A percentile compares a stretch with the other conserved stretches of the same genome.
phyloP scores from a whole-genome alignment of 1,140 invertebrate species.

The Tyrophagus putrescentiae region DNA sequence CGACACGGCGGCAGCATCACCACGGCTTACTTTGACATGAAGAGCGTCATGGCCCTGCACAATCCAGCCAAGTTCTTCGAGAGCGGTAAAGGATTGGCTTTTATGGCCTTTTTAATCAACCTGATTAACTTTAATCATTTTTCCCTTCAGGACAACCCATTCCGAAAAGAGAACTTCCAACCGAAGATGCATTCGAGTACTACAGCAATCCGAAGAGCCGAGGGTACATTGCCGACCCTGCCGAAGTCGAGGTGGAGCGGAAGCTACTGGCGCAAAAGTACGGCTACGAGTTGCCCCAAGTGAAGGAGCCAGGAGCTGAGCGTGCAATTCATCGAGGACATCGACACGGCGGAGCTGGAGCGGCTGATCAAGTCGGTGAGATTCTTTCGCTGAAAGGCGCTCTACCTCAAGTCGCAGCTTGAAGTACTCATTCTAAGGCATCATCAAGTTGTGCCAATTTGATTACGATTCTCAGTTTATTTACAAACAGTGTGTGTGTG shows the following conservation, averaged over 20 bases:
- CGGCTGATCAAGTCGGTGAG: conserved; percentile 79
- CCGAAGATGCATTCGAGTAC: conserved; percentile 68
- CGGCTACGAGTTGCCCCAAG: conserved; percentile 71
- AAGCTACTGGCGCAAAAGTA: conserved; percentile 77
- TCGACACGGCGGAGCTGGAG: conserved; percentile 54
- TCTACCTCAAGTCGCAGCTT: conserved; percentile 65
- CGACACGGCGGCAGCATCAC: conserved; percentile 83
- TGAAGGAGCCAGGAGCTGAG: conserved; percentile 48
- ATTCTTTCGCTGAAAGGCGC: conserved; percentile 82
- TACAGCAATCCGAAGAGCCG: conserved; percentile 66
- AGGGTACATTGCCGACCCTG: conserved; percentile 90
- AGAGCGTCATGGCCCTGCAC: conserved; percentile 51
- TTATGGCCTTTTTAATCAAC: conserved; percentile 19
- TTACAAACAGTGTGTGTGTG: no score
- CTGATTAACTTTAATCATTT: conserved; percentile 11
- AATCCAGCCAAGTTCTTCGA: conserved; percentile 71
- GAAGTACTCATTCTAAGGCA: conserved; percentile 21
- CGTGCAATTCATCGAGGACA: conserved; percentile 53
- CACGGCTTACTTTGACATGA: conserved; percentile 79
- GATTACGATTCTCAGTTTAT: no score
- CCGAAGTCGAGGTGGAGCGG: conserved; percentile 60
- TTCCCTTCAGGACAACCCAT: conserved; percentile 60
- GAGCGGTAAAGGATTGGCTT: conserved; percentile 41
- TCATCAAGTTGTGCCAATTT: no score
- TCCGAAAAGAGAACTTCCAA: conserved; percentile 74